Percentiles rank a stretch among this genome's conserved stretches.
Evolutionary conservation across 2,113 vertebrate genomes (phyloP).

Genomic region (Oriolus oriolus): DNA sequence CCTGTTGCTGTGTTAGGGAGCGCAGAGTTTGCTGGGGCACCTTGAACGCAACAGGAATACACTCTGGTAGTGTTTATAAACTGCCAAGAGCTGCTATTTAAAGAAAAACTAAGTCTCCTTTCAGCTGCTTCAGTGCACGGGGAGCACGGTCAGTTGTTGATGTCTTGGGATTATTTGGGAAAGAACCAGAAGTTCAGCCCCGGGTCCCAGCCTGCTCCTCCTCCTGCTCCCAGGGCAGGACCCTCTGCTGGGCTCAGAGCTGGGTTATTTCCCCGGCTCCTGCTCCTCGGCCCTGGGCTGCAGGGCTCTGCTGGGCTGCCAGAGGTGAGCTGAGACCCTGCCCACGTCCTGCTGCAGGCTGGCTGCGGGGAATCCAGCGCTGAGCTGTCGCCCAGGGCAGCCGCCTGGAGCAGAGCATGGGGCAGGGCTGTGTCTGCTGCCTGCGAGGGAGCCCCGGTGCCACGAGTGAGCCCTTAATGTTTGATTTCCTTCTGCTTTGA

Average conservation of each 20-base stretch:
- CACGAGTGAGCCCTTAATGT: background rate
- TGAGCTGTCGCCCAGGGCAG: background rate
- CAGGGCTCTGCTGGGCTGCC: background rate
- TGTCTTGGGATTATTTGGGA: background rate
- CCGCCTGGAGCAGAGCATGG: background rate
- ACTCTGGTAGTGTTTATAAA: background rate
- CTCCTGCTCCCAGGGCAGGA: background rate
- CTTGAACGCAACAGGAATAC: background rate
- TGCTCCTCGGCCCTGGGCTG: rapidly evolving
- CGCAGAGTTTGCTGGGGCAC: background rate
- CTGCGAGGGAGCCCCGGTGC: background rate
- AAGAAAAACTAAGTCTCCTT: background rate
- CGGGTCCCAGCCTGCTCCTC: background rate
- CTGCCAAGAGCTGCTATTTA: background rate
- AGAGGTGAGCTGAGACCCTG: background rate
- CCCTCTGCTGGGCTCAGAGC: background rate
- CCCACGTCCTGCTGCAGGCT: background rate
- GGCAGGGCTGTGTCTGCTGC: background rate
- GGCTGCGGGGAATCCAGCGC: background rate
- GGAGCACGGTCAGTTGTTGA: background rate
- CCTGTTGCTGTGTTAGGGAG: background rate
- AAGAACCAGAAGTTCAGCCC: background rate
- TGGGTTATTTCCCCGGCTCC: background rate
- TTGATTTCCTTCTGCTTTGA: background rate
- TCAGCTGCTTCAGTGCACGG: background rate